A percentile compares a stretch with the other conserved stretches of the same genome.
Evolutionary conservation across 2,888 invertebrate species (phyloP).

Genomic region (Sceliomorpha sp.): DNA sequence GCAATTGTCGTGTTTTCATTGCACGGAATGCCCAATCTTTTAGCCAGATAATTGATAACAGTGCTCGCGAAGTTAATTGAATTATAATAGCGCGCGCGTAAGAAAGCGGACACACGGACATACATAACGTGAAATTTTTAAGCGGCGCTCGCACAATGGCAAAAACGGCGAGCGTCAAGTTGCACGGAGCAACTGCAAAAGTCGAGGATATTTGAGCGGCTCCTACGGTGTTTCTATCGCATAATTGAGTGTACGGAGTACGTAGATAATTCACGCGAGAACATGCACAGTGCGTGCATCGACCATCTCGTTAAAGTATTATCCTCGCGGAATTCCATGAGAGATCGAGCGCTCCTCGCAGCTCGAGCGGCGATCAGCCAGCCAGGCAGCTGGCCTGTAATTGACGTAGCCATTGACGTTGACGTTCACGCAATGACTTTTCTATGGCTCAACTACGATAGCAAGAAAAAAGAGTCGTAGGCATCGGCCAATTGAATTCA

Average conservation of each 20-base stretch:
- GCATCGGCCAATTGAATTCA: slow-evolving; percentile 9
- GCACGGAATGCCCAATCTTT: too few relatives aligned
- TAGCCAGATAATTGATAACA: too few relatives aligned
- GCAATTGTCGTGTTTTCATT: too few relatives aligned
- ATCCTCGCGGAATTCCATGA: slow-evolving; percentile 30
- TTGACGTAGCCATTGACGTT: slow-evolving; percentile 45
- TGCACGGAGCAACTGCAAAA: slow-evolving; percentile 8
- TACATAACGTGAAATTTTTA: not conserved
- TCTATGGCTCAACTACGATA: slow-evolving; percentile 25
- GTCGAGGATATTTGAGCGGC: slow-evolving; percentile 20
- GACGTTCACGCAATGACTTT: slow-evolving; percentile 44
- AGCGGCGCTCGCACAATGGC: not conserved
- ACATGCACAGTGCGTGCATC: slow-evolving; percentile 40
- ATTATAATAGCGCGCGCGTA: too few relatives aligned
- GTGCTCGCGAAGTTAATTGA: too few relatives aligned
- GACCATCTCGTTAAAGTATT: slow-evolving; percentile 48
- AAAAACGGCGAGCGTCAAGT: slow-evolving; percentile 22
- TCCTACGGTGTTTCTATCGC: slow-evolving; percentile 32
- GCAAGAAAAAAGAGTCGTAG: slow-evolving; percentile 8
- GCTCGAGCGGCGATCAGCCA: slow-evolving; percentile 23
- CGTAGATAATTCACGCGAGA: slow-evolving; percentile 49
- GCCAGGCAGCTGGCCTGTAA: slow-evolving; percentile 37
- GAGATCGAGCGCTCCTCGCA: slow-evolving; percentile 22
- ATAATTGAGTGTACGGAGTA: slow-evolving; percentile 37
- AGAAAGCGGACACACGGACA: too few relatives aligned